These are phyloP conservation scores for Chromoteleia sp. DNA, from an alignment of 2,888 invertebrate genomes.

Conservation along the genomic window DNA sequence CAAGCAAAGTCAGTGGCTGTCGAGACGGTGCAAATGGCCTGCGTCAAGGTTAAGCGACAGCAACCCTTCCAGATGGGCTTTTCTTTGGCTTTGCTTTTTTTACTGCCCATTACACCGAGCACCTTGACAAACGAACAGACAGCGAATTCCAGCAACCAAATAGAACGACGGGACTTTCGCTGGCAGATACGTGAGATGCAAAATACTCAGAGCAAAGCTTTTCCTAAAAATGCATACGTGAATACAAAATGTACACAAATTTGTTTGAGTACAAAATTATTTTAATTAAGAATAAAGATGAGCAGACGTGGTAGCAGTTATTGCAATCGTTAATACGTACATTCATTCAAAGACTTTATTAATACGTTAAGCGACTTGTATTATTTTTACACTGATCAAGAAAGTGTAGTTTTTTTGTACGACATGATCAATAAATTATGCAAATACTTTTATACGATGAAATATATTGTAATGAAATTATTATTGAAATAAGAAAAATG, in stretches of 20 bases:
- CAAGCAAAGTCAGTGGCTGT: conserved; percentile 23
- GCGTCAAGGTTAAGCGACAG: conserved; percentile 54
- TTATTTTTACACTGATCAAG: too few relatives aligned
- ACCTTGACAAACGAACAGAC: conserved; percentile 38
- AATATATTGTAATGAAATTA: too few relatives aligned
- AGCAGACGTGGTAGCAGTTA: conserved; percentile 4
- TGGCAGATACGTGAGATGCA: conserved; percentile 13
- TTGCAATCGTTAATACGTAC: background rate
- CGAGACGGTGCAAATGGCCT: conserved; percentile 48
- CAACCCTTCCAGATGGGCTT: conserved; percentile 47
- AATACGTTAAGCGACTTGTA: too few relatives aligned
- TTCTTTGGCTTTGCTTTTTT: conserved; percentile 43
- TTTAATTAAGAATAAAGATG: conserved; percentile 27
- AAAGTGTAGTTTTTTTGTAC: too few relatives aligned
- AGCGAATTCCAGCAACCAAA: conserved; percentile 20
- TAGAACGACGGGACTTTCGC: conserved; percentile 15
- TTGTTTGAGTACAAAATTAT: conserved; percentile 33
- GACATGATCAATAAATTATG: too few relatives aligned
- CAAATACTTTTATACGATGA: too few relatives aligned
- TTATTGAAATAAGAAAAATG: too few relatives aligned
- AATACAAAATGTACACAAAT: conserved; percentile 10
- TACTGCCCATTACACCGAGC: conserved; percentile 21
- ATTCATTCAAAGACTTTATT: too few relatives aligned
- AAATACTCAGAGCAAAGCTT: conserved; percentile 19
- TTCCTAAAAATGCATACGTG: conserved; percentile 10